Conservation (phyloP, 1,140 invertebrate genomes). For the Aporrectodea caliginosa region DNA sequence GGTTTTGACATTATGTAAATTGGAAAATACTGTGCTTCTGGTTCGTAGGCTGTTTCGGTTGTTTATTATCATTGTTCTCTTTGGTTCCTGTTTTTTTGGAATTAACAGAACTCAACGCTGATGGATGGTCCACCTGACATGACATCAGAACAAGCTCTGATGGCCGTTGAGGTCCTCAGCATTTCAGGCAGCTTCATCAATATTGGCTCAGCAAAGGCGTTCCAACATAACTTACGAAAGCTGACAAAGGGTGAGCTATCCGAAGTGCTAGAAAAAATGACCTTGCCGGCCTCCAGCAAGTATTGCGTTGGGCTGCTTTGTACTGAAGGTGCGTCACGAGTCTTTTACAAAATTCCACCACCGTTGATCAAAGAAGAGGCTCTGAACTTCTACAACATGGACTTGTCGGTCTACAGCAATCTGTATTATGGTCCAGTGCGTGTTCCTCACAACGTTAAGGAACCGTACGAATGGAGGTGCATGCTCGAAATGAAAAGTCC, state of each 20-base stretch:
- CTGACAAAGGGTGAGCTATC: conserved; percentile 16
- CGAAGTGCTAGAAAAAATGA: conserved; percentile 18
- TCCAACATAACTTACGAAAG: conserved; percentile 19
- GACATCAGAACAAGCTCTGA: neutral
- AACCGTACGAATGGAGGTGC: conserved; percentile 19
- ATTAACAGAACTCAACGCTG: neutral
- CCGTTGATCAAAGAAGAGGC: conserved; percentile 19
- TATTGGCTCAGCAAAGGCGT: conserved; percentile 23
- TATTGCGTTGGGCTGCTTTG: conserved; percentile 18
- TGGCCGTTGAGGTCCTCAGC: conserved; percentile 20
- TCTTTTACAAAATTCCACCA: conserved; percentile 23
- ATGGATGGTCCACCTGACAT: conserved; percentile 1
- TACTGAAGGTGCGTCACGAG: conserved; percentile 15
- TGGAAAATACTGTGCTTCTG: too few relatives aligned
- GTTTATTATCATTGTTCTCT: too few relatives aligned
- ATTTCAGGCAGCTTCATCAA: conserved; percentile 20
- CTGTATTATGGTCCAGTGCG: conserved; percentile 15
- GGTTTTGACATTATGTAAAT: too few relatives aligned
- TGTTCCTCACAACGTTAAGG: conserved; percentile 19
- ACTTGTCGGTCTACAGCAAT: conserved; percentile 17
- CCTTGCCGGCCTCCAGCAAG: conserved; percentile 1
- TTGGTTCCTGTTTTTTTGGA: too few relatives aligned
- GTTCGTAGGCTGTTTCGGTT: too few relatives aligned
- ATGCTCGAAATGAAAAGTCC: conserved; percentile 21
- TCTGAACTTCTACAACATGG: conserved; percentile 14